A percentile compares a stretch with the other conserved stretches of the same genome.
Evolutionary conservation across 2,888 invertebrate genomes (phyloP).

Genomic region (Epicampocera succincta): DNA sequence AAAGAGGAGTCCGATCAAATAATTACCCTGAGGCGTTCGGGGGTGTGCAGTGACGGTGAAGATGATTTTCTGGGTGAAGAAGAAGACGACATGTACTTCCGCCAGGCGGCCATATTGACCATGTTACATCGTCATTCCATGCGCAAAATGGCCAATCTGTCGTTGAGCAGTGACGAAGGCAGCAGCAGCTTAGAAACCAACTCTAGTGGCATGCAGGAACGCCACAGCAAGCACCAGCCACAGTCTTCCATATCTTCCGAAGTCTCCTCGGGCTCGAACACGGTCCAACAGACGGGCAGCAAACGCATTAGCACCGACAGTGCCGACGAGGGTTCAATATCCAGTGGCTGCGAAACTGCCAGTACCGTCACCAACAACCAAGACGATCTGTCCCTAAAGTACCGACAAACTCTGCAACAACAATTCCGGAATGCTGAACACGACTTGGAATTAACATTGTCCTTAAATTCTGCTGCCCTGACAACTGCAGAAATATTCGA

Average conservation of each 20-base stretch:
- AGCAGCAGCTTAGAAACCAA: constrained; percentile 74
- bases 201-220: constrained; percentile 35
- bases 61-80: constrained; percentile 77
- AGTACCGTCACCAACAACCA: constrained; percentile 86
- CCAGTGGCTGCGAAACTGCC: constrained; percentile 91
- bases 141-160: constrained; percentile 76
- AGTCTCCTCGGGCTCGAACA: constrained; percentile 72
- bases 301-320: constrained; percentile 82
- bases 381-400: constrained; percentile 79
- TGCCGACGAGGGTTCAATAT: constrained; percentile 87
- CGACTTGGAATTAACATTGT: constrained; percentile 36
- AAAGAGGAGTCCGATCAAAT: constrained; percentile 50
- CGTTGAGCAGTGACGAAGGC: constrained; percentile 76
- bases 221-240: constrained; percentile 75
- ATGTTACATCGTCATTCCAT: constrained; percentile 80
- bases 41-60: constrained; percentile 78
- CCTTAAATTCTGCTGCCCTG: constrained; percentile 28
- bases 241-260: constrained; percentile 78
- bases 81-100: constrained; percentile 79
- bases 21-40: constrained; percentile 73
- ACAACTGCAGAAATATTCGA: constrained; percentile 58
- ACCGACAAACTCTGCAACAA: constrained; percentile 69
- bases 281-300: constrained; percentile 48
- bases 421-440: constrained; percentile 19
- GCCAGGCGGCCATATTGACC: constrained; percentile 79